Evolutionary conservation across 1,140 invertebrate genomes (phyloP), one percentile per base, ranked within the genome.

Genomic region (Calephelis nemesis): DNA sequence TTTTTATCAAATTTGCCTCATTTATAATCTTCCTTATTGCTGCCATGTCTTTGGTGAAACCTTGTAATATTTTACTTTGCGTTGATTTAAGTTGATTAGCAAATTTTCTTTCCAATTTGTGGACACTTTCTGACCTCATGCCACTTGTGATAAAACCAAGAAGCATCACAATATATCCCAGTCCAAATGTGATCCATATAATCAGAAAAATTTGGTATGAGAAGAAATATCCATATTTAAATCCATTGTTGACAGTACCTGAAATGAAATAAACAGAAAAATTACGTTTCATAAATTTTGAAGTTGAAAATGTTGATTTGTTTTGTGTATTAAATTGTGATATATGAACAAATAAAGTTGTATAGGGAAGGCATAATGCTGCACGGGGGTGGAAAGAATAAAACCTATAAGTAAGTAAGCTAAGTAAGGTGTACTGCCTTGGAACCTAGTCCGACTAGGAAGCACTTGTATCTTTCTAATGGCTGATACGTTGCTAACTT

Each of bases 101-200:
- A 47, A 97, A 83, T 80, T 96, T 95, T 72, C 96, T 95, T 81
- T 97, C 96, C 52, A 98, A 88, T 74, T 93, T 93, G 52, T 93
- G 93, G 39, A 97, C 93, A 78, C 94, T 94, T 82, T 97, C 97
- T 67, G 96, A 97, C 67, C 94, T 93, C 85, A 92, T 88, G 0
- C 91, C 91, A 67, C 87, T 92, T 0, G 96, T 95, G 68, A 98
- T 97, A 80, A 97, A 98, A 30, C 96, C 96, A 72, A 98, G 94
- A 54, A 98, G 95, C 97, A 98, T 98, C 12, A 97, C 94, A 58
- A 98, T 93, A 85, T 98, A 98, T 0, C 97, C 97, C 67, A 98
- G 92, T 1, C 97, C 97, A 75, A 98, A 97, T 58, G 97, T 97
- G 49, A 98, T 97, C 97, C 97, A 98, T 13, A 96, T 93, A 8